Base-by-base conservation (phyloP, 2,888 invertebrate genomes). In the Limnephilus auricula region DNA sequence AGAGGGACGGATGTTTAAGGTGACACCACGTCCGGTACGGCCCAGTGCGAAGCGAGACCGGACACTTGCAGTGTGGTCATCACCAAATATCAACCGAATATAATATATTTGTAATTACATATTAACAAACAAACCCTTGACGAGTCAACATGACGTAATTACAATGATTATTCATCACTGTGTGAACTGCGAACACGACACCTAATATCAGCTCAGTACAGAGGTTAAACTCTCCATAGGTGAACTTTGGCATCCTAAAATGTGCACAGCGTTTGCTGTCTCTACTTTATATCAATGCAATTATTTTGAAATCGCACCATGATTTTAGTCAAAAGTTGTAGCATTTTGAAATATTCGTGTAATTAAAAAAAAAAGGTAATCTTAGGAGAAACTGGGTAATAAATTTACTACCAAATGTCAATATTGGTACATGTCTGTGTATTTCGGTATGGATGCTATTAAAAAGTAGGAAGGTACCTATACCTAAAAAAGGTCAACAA, bases 11-110 rank as follows among this genome's bases (percentile, higher is more conserved):
- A 91, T 89, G 91, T 85, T 85, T 50, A 50, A 83, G 82, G 89
- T 88, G 89, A 89, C 91, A 91, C 83, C 65, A 79, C 80, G 86
- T 79, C 91, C 86, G 90, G 88, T 90, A 90, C 37, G 18, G 30
- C 78, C 30, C 40, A 34, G 79, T 31, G 31, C 80, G 65, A 65
- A 31, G 31, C 18, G 65, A 34, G 50, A 87, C 87, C 50, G 87
- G 87, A 87, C 87, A 87, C 87, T 87, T 25, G 30, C 45, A 87
- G 87, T 87, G 87, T 87, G 65, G 65, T 65, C 65, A 87, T 65
- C 50, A 32, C 40, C 25, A 37, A 82, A 25, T 82, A 25, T n/a
- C 65, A 65, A 32, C 34, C 34, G 34, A 65, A 82, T 34, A 34
- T 82, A 34, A 82, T 34, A 82, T 12, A 25, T 65, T 65, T 65